Percentiles rank a stretch among this genome's conserved stretches.
These are phyloP conservation scores for Phoxinus dragarum DNA, from an alignment of 2,797 vertebrate genomes.

Conservation along the genomic window DNA sequence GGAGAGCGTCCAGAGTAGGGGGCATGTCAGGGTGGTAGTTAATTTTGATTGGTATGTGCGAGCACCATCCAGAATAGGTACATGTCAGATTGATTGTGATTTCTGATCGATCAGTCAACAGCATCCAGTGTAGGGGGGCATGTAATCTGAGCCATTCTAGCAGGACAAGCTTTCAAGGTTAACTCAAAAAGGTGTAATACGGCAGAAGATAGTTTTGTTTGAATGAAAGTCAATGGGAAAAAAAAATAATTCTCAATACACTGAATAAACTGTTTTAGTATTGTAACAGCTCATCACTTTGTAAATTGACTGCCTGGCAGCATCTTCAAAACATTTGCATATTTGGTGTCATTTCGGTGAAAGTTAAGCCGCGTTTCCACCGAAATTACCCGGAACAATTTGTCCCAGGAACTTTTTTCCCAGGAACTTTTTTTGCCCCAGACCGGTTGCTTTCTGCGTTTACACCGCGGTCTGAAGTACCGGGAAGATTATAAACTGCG, in stretches of 20 bases:
- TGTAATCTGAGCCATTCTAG: not conserved
- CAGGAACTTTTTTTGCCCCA: no score
- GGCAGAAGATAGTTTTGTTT: not conserved
- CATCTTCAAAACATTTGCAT: not conserved
- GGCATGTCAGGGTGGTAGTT: not conserved
- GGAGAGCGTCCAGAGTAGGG: not conserved
- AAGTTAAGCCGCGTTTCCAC: not conserved
- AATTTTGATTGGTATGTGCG: not conserved
- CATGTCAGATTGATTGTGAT: not conserved
- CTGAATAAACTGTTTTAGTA: not conserved
- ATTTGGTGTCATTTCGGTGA: not conserved
- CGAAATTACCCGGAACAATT: no score
- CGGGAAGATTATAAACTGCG: no score
- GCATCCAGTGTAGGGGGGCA: not conserved
- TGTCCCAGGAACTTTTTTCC: no score
- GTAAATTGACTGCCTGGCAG: conserved; percentile 15
- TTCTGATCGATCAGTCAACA: conserved; percentile 8
- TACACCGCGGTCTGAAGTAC: no score
- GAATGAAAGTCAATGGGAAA: not conserved
- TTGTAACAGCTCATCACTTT: conserved; percentile 11
- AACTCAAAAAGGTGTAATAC: conserved; percentile 8
- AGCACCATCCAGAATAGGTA: conserved; percentile 11
- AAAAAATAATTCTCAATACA: not conserved
- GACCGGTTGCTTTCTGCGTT: no score
- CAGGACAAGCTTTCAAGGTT: conserved; percentile 6